Conservation (phyloP, 2,113 vertebrate genomes). For the Brachyhypopomus occidentalis region DNA sequence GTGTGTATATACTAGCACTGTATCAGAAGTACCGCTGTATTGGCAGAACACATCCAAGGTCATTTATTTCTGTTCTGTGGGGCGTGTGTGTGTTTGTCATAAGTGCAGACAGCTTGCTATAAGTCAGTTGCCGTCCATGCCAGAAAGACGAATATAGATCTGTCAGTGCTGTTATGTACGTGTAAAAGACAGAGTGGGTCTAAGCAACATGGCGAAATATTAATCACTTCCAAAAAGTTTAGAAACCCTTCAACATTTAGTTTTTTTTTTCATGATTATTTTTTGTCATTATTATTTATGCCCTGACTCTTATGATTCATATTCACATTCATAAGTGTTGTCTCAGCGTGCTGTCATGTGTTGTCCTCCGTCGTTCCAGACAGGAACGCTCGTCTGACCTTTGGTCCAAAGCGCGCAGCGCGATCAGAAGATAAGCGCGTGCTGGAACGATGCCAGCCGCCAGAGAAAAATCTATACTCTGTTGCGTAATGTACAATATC, state of each 20-base stretch:
- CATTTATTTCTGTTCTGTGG: slow-evolving; percentile 49
- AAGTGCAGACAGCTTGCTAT: slow-evolving; percentile 31
- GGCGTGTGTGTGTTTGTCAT: slow-evolving; percentile 29
- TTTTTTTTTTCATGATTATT: no score
- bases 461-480: not conserved
- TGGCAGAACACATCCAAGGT: slow-evolving; percentile 54
- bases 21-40: slow-evolving; percentile 44
- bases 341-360: not conserved
- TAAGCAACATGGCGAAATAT: not conserved
- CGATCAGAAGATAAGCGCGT: slow-evolving; percentile 29
- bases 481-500: slow-evolving; percentile 34
- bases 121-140: slow-evolving; percentile 33
- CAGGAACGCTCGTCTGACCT: slow-evolving; percentile 37
- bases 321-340: no score
- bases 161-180: slow-evolving; percentile 20
- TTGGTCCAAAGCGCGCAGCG: slow-evolving; percentile 36
- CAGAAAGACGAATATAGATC: slow-evolving; percentile 38
- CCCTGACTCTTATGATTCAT: not conserved
- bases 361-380: not conserved
- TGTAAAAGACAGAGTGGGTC: not conserved
- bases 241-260: not conserved
- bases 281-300: not conserved
- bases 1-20: slow-evolving; percentile 43
- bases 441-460: slow-evolving; percentile 7
- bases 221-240: not conserved